Evolutionary conservation across 1,140 invertebrate genomes (phyloP).

Genomic region (Protaetia brevitarsis): DNA sequence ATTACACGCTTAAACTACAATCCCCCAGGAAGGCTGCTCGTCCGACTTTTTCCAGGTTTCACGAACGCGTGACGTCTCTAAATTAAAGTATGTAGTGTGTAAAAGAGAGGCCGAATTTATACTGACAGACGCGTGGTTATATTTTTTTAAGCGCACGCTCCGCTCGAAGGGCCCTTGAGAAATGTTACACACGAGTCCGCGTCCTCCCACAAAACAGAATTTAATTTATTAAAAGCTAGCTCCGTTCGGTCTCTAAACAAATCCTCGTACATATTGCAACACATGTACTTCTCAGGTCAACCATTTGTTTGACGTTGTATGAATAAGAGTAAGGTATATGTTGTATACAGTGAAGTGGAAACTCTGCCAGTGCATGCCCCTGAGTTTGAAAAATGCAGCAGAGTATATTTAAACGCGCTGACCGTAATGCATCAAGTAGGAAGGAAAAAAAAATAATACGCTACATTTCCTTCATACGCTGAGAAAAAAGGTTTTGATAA

Average conservation of each 20-base stretch:
- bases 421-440: too few relatives aligned
- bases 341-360: too few relatives aligned
- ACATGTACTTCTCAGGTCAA: too few relatives aligned
- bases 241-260: neutral
- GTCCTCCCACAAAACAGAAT: conserved; percentile 4
- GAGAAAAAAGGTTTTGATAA: too few relatives aligned
- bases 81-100: conserved; percentile 7
- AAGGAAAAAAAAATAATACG: too few relatives aligned
- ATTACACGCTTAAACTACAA: conserved; percentile 10
- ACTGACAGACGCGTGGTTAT: neutral
- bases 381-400: too few relatives aligned
- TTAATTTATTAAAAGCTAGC: conserved; percentile 5
- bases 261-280: conserved; percentile 9
- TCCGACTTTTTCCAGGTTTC: neutral
- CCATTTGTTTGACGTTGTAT: too few relatives aligned
- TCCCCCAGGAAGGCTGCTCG: neutral
- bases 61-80: neutral
- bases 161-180: neutral
- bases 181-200: neutral
- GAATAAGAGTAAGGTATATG: too few relatives aligned
- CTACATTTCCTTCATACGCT: too few relatives aligned
- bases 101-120: neutral
- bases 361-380: too few relatives aligned
- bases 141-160: neutral
- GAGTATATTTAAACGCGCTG: too few relatives aligned